Percentiles rank a stretch among this genome's conserved stretches.
Evolutionary conservation across 2,113 vertebrate species (phyloP).

Genomic region (Empidonax traillii): DNA sequence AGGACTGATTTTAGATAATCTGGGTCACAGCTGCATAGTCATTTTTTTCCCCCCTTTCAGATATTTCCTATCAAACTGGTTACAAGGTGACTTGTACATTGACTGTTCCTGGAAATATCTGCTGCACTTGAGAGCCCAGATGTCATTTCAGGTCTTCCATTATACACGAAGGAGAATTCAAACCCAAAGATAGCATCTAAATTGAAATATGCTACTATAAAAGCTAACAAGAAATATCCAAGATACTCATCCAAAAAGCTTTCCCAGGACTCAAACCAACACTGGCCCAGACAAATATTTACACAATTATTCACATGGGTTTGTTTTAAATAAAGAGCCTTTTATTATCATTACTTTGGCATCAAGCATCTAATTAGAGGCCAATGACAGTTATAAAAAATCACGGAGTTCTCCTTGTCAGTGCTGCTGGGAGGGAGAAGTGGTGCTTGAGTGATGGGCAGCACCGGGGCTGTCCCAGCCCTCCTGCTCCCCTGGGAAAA

Average conservation of each 20-base stretch:
- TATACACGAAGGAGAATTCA: neutral
- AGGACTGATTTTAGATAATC: neutral
- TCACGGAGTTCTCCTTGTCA: neutral
- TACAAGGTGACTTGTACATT: neutral
- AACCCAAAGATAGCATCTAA: constrained; percentile 18
- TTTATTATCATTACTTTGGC: constrained; percentile 47
- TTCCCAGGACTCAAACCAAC: constrained; percentile 40
- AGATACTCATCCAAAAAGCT: constrained; percentile 37
- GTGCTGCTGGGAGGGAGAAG: neutral
- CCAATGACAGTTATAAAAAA: neutral
- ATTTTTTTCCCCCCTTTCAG: neutral
- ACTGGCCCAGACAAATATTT: constrained; percentile 61
- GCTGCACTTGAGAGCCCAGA: neutral
- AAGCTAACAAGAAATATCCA: neutral
- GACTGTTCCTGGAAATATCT: neutral
- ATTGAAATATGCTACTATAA: neutral
- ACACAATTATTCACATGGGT: constrained; percentile 54
- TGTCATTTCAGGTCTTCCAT: constrained; percentile 11
- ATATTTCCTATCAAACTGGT: neutral
- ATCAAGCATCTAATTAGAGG: constrained; percentile 16
- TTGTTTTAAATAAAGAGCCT: constrained; percentile 61
- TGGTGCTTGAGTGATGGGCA: neutral
- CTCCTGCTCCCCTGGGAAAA: neutral
- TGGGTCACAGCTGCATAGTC: neutral
- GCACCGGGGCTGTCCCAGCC: neutral